Evolutionary conservation across 1,140 invertebrate genomes (phyloP).

Genomic region (Apis dorsata): DNA sequence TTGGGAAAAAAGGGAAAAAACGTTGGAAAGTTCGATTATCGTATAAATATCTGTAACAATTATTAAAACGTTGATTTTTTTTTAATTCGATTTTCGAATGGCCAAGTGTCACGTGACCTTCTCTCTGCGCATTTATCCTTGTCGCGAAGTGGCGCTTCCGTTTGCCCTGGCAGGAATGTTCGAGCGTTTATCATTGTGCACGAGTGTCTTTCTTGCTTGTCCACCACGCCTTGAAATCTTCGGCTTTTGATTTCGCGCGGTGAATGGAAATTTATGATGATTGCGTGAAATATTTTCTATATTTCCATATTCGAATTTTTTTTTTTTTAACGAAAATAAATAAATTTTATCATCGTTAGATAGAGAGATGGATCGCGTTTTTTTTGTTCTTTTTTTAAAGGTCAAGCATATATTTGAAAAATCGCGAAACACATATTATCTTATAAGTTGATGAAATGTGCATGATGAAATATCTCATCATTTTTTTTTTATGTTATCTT

Average conservation of each 20-base stretch:
- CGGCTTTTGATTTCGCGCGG: conserved; percentile 3
- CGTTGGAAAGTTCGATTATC: not conserved
- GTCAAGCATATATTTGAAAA: not conserved
- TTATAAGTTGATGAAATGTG: not conserved
- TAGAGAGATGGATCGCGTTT: not conserved
- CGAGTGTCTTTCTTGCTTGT: conserved; percentile 10
- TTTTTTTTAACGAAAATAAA: too few species aligned
- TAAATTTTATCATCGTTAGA: not conserved
- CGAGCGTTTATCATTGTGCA: conserved; percentile 3
- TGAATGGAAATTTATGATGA: not conserved
- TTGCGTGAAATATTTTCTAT: not conserved
- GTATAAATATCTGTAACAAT: too few species aligned
- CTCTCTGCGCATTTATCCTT: conserved; percentile 24
- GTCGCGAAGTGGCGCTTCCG: conserved; percentile 42
- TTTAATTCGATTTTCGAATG: conserved; percentile 6
- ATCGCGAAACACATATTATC: not conserved
- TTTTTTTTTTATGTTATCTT: not conserved
- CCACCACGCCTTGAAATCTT: conserved; percentile 31
- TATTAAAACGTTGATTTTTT: not conserved
- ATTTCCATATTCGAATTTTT: not conserved
- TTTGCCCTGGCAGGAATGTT: conserved; percentile 26
- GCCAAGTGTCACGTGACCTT: conserved; percentile 21
- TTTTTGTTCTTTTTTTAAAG: not conserved
- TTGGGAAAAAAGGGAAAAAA: not conserved
- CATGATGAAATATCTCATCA: not conserved